Base-by-base conservation (phyloP, 1,140 invertebrate species). In the Drosophila hydei region DNA sequence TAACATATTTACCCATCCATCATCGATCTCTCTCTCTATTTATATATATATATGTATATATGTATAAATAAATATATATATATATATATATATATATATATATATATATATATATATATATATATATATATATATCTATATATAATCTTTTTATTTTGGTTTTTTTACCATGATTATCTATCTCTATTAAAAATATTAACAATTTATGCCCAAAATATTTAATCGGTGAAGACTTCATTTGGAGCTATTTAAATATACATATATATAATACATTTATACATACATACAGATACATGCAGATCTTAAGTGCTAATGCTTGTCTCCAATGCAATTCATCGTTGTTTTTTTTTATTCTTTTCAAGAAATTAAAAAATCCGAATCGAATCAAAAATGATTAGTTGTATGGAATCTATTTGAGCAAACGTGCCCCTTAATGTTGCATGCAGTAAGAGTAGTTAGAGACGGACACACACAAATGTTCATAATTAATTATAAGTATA, bases 151-250 rank as follows among this genome's bases (percentile, higher is more conserved):
- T 33, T 33, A 33, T 33, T 33, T 33, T 33, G 0, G 3, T 0
- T 33, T 54, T 54, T 54, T n/a, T 6, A 38, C 51, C 36, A 30
- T 18, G 18, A 19, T 16, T 43, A 52, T n/a, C 23, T 63, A 14
- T 51, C 33, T 5, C 1, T 33, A 11, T 11, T 33, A 19, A 52
- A 52, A 30, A 19, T 16, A 51, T 9, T 30, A 14, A 16, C 48
- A 45, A 45, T 63, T 4, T 65, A 38, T 14, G 56, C 18, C 8
- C 5, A 19, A 23, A 56, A 23, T 64, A 25, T 27, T 47, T 42
- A 72, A 71, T 64, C 60, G 68, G 77, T 74, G 63, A 76, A 72
- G 45, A 68, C 51, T 75, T 65, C 56, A 50, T 50, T 72, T 60
- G 14, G 54, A 70, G 14, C 18, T 38, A 38, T 51, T n/a, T 21